Conservation (phyloP, 2,888 invertebrate species). For the Abrostola tripartita region DNA sequence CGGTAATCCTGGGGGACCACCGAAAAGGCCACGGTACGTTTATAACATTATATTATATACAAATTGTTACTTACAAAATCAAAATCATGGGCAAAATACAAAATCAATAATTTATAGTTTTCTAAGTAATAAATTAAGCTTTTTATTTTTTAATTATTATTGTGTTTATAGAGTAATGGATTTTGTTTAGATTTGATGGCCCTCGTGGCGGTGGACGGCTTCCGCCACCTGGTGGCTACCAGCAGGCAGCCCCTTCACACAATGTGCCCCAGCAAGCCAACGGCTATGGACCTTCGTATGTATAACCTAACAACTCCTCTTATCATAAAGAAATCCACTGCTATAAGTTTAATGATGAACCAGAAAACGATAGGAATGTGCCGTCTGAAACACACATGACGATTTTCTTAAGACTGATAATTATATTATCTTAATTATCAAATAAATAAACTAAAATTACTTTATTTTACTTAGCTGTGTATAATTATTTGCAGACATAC, state of each 20-base stretch:
- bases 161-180: no score
- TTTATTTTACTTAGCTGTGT: slow-evolving; percentile 9
- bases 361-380: slow-evolving; percentile 86
- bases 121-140: not conserved
- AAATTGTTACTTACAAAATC: no score
- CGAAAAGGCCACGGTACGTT: slow-evolving; percentile 79
- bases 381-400: slow-evolving; percentile 87
- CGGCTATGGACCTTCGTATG: slow-evolving; percentile 82
- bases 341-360: slow-evolving; percentile 75
- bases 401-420: slow-evolving; percentile 72
- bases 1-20: slow-evolving; percentile 78
- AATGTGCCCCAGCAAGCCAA: slow-evolving; percentile 71
- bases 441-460: not conserved
- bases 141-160: no score
- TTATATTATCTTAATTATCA: not conserved
- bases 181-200: slow-evolving; percentile 75
- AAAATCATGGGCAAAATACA: no score
- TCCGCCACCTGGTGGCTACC: slow-evolving; percentile 71
- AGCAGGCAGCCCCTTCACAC: slow-evolving; percentile 69
- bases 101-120: no score
- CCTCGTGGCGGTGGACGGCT: slow-evolving; percentile 73
- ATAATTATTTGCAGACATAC: slow-evolving; percentile 69
- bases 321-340: not conserved
- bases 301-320: not conserved
- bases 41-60: not conserved